These are phyloP conservation scores for Dolichoris vasculosae DNA, from an alignment of 1,140 invertebrate species.

Conservation along the genomic window DNA sequence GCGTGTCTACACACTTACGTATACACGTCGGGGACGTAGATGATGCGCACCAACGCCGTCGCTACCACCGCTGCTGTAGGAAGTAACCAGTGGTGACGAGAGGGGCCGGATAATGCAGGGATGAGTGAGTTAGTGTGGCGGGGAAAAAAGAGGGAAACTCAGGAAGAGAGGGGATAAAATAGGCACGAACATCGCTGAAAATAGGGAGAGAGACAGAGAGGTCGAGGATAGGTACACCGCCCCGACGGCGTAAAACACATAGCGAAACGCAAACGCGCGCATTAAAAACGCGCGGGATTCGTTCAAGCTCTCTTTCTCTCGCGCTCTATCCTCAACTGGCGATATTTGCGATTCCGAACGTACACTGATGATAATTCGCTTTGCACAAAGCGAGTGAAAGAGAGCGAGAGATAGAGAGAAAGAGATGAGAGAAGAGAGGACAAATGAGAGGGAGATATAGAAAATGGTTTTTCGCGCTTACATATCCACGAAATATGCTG, in stretches of 20 bases:
- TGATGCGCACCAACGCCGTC: slow-evolving; percentile 9
- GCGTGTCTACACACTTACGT: background rate
- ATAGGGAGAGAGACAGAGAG: slow-evolving; percentile 56
- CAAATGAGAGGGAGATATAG: background rate
- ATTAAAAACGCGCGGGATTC: slow-evolving; percentile 60
- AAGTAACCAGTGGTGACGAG: slow-evolving; percentile 58
- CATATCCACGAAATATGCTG: slow-evolving; percentile 24
- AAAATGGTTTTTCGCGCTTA: slow-evolving; percentile 13
- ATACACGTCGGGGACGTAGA: slow-evolving; percentile 4
- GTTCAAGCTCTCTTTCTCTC: slow-evolving; percentile 16
- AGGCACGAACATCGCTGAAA: slow-evolving; percentile 47
- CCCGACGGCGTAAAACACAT: slow-evolving; percentile 68
- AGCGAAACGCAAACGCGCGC: slow-evolving; percentile 58
- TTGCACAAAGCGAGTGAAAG: background rate
- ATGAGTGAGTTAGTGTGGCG: slow-evolving; percentile 60
- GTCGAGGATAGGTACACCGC: slow-evolving; percentile 63
- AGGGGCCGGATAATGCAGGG: slow-evolving; percentile 59
- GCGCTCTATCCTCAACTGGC: slow-evolving; percentile 24
- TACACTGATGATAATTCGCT: slow-evolving; percentile 49
- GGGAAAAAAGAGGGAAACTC: slow-evolving; percentile 50
- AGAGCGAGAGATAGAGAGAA: background rate
- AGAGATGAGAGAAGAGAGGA: background rate
- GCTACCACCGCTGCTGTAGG: slow-evolving; percentile 49
- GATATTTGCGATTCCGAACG: slow-evolving; percentile 38
- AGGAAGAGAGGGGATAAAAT: slow-evolving; percentile 42